phyloP scores from a whole-genome alignment of 2,888 invertebrate genomes.

The Pyrrhia umbra region DNA sequence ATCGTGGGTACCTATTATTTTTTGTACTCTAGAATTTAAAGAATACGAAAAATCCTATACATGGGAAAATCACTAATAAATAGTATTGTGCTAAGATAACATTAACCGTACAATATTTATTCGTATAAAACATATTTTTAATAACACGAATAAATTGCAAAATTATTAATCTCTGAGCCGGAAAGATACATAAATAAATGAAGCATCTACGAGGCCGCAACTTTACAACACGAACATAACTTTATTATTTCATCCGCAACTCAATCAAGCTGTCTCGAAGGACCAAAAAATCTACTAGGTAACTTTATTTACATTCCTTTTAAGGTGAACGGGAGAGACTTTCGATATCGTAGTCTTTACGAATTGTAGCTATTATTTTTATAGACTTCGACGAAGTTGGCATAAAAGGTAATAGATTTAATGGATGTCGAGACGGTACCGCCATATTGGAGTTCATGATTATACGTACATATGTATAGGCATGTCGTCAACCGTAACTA shows the following conservation, averaged over 20 bases:
- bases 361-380: slow-evolving; percentile 44
- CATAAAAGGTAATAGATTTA: slow-evolving; percentile 21
- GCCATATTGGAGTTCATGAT: slow-evolving; percentile 2
- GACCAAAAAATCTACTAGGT: slow-evolving; percentile 23
- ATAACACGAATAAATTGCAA: not conserved
- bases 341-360: slow-evolving; percentile 1
- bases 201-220: not conserved
- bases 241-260: slow-evolving; percentile 5
- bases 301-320: slow-evolving; percentile 56
- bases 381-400: slow-evolving; percentile 23
- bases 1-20: no score
- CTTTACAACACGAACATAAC: not conserved
- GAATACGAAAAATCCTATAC: no score
- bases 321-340: slow-evolving; percentile 17
- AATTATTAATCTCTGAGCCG: not conserved
- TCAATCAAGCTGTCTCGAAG: slow-evolving; percentile 22
- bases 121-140: not conserved
- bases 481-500: no score
- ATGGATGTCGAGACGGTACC: not conserved
- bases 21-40: no score
- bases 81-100: not conserved
- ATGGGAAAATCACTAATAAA: no score
- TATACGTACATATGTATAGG: not conserved
- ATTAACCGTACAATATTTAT: not conserved
- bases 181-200: not conserved